Base-by-base conservation (phyloP, 2,113 vertebrate genomes). In the Lagenorhynchus albirostris region DNA sequence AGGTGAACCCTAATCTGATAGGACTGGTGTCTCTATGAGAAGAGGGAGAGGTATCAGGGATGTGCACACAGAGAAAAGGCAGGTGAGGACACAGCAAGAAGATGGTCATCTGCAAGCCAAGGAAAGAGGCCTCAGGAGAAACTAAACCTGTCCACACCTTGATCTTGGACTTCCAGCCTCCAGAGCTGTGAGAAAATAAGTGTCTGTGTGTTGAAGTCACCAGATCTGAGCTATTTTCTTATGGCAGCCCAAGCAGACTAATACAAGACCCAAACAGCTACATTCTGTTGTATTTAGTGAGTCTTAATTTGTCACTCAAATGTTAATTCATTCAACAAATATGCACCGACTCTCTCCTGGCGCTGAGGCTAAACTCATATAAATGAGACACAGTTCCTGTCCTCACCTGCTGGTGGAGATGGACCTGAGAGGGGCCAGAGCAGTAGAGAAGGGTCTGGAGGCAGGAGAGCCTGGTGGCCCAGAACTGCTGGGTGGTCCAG, bases 121-220 rank as follows among this genome's bases (percentile, higher is more conserved):
- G 50, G 9, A 63, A 47, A 29, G 89, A 81, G 44, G 33, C 36
- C 44, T 81, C 74, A 18, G 55, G 82, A 86, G 93, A 89, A 95
- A 55, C 50, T 62, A 76, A 47, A 70, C 53, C 53, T 47, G 47
- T 55, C 15, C 26, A 7, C 33, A 13, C 41, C 14, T 44, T 79
- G 70, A 63, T 7, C 77, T 65, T 91, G 74, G 81, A n/a, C 20
- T 50, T 87, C 29, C 1, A 7, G 41, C 31, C 31, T 94, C 62
- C 53, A 63, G 18, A 33, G 63, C 15, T 47, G 7, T 38, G 44
- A 87, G 41, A 82, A 91, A 63, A 47, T 47, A 47, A 50, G 62
- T 26, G 70, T 73, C 65, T 58, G 12, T 33, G 63, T 87, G 88
- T 41, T 71, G 36, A 38, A 85, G 50, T 3, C 31, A 68, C 33